Conservation (phyloP, 2,113 vertebrate species). For the Cryptotis parvus region DNA sequence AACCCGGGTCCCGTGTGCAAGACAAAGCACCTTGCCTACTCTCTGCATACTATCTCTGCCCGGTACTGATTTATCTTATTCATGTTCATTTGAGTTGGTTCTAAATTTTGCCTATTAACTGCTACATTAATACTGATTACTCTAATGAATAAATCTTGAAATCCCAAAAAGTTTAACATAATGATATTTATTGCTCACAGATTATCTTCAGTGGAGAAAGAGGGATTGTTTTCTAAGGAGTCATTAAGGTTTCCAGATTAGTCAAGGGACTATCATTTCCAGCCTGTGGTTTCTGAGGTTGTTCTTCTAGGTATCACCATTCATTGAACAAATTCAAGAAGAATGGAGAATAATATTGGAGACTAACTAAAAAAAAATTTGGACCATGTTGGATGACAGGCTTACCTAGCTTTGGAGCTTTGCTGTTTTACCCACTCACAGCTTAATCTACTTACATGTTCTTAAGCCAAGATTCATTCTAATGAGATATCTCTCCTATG, state of each 20-base stretch:
- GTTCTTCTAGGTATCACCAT: background rate
- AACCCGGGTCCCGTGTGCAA: no score
- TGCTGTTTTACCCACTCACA: no score
- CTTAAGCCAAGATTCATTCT: no score
- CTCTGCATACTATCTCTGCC: no score
- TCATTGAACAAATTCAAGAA: background rate
- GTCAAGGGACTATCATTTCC: background rate
- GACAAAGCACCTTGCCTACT: no score
- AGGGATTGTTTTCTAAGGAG: constrained; percentile 5
- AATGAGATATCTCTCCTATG: no score
- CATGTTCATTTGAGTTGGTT: constrained; percentile 1
- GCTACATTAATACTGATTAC: background rate
- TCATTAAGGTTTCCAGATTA: background rate
- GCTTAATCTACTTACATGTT: no score
- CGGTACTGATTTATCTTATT: background rate
- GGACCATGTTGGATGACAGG: no score
- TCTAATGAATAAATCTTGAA: background rate
- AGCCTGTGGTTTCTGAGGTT: constrained; percentile 3
- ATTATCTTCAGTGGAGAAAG: background rate
- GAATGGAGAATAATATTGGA: background rate
- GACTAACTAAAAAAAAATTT: background rate
- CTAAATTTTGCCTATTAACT: background rate
- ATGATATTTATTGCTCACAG: constrained; percentile 26
- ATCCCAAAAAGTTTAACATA: constrained; percentile 22
- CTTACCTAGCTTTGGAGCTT: no score